Conservation (phyloP, 2,888 invertebrate species). For the Parnassius apollo region DNA sequence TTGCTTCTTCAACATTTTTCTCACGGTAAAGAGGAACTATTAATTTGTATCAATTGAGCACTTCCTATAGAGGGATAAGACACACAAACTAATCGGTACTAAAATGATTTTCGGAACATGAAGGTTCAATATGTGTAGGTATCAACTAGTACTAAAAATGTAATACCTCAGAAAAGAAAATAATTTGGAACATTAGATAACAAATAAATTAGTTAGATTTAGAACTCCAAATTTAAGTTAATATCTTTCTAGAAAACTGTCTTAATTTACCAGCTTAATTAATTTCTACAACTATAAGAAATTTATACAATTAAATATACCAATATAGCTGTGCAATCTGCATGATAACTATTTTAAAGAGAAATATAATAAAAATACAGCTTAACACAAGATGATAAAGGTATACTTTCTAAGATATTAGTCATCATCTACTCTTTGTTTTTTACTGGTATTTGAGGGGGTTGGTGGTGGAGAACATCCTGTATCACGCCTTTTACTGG, state of each 20-base stretch:
- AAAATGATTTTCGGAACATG: not conserved
- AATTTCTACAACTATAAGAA: not conserved
- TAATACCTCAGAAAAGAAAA: not conserved
- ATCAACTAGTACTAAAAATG: not conserved
- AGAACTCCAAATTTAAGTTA: too few species aligned
- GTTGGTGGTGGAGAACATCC: conserved; percentile 66
- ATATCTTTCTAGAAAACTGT: too few species aligned
- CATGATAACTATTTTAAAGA: conserved; percentile 9
- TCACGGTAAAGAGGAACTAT: conserved; percentile 24
- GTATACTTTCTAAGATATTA: conserved; percentile 30
- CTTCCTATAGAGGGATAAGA: conserved; percentile 10
- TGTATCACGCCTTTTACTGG: conserved; percentile 66
- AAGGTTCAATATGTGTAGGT: too few species aligned
- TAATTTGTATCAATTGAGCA: conserved; percentile 25
- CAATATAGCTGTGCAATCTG: not conserved
- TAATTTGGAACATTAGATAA: too few species aligned
- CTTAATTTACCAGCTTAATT: too few species aligned
- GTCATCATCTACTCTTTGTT: conserved; percentile 68
- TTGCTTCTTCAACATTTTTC: conserved; percentile 15
- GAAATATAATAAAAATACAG: too few species aligned
- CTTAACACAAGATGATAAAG: too few species aligned
- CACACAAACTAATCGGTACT: not conserved
- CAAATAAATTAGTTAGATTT: too few species aligned
- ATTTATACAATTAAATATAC: not conserved
- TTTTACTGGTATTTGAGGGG: conserved; percentile 71